A percentile compares a stretch with the other conserved stretches of the same genome.
Conservation (phyloP, 2,888 invertebrate species). For the Oeneis ivallda region DNA sequence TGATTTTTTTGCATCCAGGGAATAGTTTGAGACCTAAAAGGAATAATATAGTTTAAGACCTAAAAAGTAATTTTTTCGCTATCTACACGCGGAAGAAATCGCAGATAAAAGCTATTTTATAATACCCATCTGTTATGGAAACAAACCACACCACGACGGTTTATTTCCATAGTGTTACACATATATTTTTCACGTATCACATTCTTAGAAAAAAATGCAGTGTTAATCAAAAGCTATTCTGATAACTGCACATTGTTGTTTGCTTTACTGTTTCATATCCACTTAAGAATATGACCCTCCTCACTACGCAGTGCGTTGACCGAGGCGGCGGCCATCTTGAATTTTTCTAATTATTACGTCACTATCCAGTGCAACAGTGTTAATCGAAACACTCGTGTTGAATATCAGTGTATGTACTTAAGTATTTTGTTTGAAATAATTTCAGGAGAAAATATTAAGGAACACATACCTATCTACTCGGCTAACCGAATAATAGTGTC, state of each 20-base stretch:
- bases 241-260: slow-evolving; percentile 24
- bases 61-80: too few species aligned
- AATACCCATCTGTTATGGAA: background rate
- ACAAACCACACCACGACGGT: background rate
- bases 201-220: slow-evolving; percentile 6
- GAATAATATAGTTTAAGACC: too few species aligned
- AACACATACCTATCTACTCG: too few species aligned
- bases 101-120: too few species aligned
- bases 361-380: slow-evolving; percentile 21
- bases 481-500: too few species aligned
- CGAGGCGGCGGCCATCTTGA: slow-evolving; percentile 61
- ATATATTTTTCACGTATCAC: background rate
- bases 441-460: background rate
- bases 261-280: slow-evolving; percentile 35
- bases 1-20: too few species aligned
- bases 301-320: slow-evolving; percentile 44
- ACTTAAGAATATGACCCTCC: slow-evolving; percentile 44
- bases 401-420: background rate
- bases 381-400: slow-evolving; percentile 16
- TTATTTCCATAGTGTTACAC: background rate
- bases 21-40: too few species aligned
- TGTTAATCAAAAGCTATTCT: slow-evolving; percentile 24
- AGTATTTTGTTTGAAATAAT: slow-evolving; percentile 10
- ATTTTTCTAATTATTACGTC: slow-evolving; percentile 40
- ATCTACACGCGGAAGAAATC: too few species aligned